Evolutionary conservation across 2,888 invertebrate species (phyloP), one percentile per base, ranked within the genome.

Genomic region (Coenonympha glycerion): DNA sequence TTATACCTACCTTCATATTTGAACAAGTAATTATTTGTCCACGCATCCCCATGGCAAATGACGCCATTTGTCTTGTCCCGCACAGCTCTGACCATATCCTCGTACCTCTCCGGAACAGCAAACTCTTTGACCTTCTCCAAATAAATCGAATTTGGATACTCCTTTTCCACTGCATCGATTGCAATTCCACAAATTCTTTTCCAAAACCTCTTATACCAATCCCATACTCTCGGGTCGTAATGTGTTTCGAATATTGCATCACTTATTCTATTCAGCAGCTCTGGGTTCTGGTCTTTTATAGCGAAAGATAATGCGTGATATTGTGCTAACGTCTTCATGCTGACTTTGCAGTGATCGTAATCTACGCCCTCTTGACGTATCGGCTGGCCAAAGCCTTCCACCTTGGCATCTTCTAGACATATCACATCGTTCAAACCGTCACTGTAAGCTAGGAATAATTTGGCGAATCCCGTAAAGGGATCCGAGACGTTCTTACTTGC

Each of bases 11-110:
- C 51, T 0, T 63, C 58, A 45, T 85, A 76, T 59, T 88, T 87
- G 6, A 89, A 89, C 0, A 93, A 68, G 59, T 93, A 93, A 67
- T 94, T 93, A n/a, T 92, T 92, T 0, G 91, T 89, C 93, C 93
- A 93, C 30, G 90, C 89, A 66, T 94, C 93, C 0, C 93, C 93
- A 52, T 93, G 93, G 0, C 89, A 90, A 21, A 93, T 88, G 0
- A 91, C 91, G 0, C 89, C 85, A n/a, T 87, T 75, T 16, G 77
- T 76, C 13, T 66, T 63, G 1, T 76, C 73, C 1, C 68, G 59
- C 0, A 79, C 82, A 0, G 89, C 83, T 8, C 75, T 70, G 1
- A 84, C 71, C 73, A 89, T 74, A 40, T 85, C 87, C 46, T 86
- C 79, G 36, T 89, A 89, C 0, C 88, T 69, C 21, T 88, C 87